Evolutionary conservation across 37 sponge, comb jelly and placozoan species (phyloP), one percentile per base, ranked within the genome.

Genomic region (Aplysina aerophoba): DNA sequence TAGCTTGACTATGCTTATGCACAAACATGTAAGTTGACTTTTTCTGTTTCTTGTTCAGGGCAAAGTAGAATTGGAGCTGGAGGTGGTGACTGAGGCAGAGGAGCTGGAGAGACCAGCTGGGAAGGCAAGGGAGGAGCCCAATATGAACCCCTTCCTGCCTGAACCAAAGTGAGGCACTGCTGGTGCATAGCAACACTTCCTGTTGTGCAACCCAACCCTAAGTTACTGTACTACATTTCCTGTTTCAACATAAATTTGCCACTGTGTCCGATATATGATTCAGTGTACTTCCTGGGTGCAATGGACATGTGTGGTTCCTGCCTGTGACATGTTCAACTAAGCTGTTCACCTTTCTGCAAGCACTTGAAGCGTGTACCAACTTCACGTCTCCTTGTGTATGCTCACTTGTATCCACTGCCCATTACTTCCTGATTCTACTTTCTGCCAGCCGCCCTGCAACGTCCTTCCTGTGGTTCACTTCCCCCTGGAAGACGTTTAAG

Each of bases 401-500:
- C n/a, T n/a, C n/a, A n/a, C n/a, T 44, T 44, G 50, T 44, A 11
- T 44, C 50, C 50, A 11, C 6, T 44, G 50, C 50, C 3, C 8
- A 44, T 44, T 8, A 44, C 50, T 44, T 44, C 50, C 50, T 44
- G 50, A 0, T 19, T 81, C 12, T 77, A 65, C 40, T 59, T 69
- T 20, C 59, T 60, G 77, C 38, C 84, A 96, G 97, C 55, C 99
- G 99, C 31, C 99, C 99, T 30, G 96, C 94, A 39, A 98, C 99
- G n/a, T 98, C 99, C 62, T 98, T 98, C 89, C 89, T 96, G 66
- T 98, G 96, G 95, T 90, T 98, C 92, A 94, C 95, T 6, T 93
- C 93, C 2, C 99, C 99, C 11, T 93, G 90, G 93, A 98, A 94
- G 90, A 95, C 95, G 8, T 92, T 93, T 88, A 90, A 90, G 63